Base-by-base conservation (phyloP, 2,113 vertebrate species). In the Etheostoma spectabile region DNA sequence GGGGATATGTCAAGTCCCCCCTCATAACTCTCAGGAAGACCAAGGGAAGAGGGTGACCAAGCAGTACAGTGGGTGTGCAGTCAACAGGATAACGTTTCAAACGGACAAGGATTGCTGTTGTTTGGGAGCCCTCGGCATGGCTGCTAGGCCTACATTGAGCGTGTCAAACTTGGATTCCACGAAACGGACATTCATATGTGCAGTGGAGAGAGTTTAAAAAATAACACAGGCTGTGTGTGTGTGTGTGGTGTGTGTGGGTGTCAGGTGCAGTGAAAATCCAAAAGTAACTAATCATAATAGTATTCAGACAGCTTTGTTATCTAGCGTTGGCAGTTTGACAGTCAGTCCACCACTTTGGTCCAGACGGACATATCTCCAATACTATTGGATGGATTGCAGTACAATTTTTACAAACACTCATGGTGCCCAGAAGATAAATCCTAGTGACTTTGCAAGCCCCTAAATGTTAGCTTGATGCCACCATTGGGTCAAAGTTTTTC, bases 61-160 rank as follows among this genome's bases (percentile, higher is more conserved):
- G 80, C 52, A 62, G 55, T 53, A 12, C 16, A 63, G 74, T 48
- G 49, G 51, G 24, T 59, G 60, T 52, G 74, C 52, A 65, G 73
- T 88, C 73, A 66, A 73, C 38, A 66, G 35, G 62, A 56, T 60
- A 79, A 57, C 15, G 4, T 74, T 53, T 91, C 61, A 81, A 74
- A 88, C 57, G 46, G 75, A 66, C 66, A 61, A 62, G 63, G 27
- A 68, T 65, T 73, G 33, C 1, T 35, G 69, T 82, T 82, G n/a
- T 86, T 74, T 67, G 55, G 24, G 42, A 35, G 73, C 82, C 82
- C 35, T 64, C 18, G 85, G 85, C 85, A 81, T 49, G 59, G 38
- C 70, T 52, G 82, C 66, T 15, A 42, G 48, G 52, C 60, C 71
- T 52, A 52, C 76, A 66, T 15, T 42, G 49, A 83, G 64, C 46